Conservation (phyloP, 2,797 vertebrate species). For the Sternotherus odoratus region DNA sequence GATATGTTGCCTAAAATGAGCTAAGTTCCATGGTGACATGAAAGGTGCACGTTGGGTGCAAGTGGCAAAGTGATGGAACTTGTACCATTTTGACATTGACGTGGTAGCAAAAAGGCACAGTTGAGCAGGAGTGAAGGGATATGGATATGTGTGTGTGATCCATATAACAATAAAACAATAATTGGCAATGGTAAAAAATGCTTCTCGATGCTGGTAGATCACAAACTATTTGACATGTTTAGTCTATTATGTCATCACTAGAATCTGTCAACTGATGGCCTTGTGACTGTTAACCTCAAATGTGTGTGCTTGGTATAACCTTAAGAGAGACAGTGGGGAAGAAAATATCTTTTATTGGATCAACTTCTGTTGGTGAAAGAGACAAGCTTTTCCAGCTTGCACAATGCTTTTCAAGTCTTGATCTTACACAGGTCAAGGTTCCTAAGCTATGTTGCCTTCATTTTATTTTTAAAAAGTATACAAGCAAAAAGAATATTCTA, state of each 20-base stretch:
- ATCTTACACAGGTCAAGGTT: neutral
- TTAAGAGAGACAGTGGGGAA: neutral
- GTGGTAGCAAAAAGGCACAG: neutral
- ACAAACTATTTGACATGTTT: neutral
- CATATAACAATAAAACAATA: neutral
- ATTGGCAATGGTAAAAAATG: neutral
- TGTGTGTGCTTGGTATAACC: neutral
- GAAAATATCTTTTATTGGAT: neutral
- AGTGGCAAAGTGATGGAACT: neutral
- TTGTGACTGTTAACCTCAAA: neutral
- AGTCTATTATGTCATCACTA: neutral
- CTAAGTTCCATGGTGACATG: slow-evolving; percentile 15
- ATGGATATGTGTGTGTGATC: neutral
- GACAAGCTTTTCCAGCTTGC: neutral
- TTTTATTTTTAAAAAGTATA: neutral
- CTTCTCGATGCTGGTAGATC: neutral
- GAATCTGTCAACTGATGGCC: neutral
- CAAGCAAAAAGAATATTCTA: neutral
- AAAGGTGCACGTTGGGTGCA: neutral
- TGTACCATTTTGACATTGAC: slow-evolving; percentile 9
- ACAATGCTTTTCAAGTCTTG: neutral
- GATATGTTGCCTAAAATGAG: neutral
- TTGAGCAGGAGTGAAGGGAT: neutral
- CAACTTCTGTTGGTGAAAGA: neutral
- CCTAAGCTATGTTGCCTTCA: neutral